Base-by-base conservation (phyloP, 2,797 vertebrate species). In the Ibycter americanus region DNA sequence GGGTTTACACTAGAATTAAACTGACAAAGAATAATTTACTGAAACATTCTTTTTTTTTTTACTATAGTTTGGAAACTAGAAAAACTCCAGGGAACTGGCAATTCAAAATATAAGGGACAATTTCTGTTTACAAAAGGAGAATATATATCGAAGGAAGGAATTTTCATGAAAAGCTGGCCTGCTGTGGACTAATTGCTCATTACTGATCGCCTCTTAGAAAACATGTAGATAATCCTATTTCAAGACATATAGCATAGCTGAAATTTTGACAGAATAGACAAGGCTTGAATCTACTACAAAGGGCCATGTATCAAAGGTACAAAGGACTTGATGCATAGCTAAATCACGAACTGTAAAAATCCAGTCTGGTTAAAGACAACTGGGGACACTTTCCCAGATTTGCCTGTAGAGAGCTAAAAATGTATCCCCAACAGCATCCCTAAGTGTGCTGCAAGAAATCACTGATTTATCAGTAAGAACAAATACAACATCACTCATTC, bases 41-140 rank as follows among this genome's bases (percentile, higher is more conserved):
- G 49, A 89, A 85, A 56, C 44, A 26, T 65, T 68, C 8, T 21
- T 40, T 73, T 67, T 80, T n/a, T 23, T 74, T 23, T 16, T 47
- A 46, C 7, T 38, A 9, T 29, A 67, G n/a, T 94, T 95, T 88
- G 34, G 62, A 95, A 46, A 88, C 14, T 46, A 76, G 23, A 81
- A 68, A 62, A 87, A 87, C 80, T 66, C 85, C 42, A 70, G 70
- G 62, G 96, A 95, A 29, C 25, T 62, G 62, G 32, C 16, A 95
- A 81, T 81, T 88, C 62, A 79, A 86, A 91, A 95, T 67, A 52
- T 66, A 91, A 95, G 93, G 87, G 93, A 95, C 85, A 88, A 32
- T 62, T 91, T 96, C 77, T 82, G 63, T 79, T 90, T 93, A 90
- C 0, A 0, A 79, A 91, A 92, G 62, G 27, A 79, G n/a, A 96